These are phyloP conservation scores for Prietella phreatophila DNA, from an alignment of 2,113 vertebrate genomes.

Conservation along the genomic window DNA sequence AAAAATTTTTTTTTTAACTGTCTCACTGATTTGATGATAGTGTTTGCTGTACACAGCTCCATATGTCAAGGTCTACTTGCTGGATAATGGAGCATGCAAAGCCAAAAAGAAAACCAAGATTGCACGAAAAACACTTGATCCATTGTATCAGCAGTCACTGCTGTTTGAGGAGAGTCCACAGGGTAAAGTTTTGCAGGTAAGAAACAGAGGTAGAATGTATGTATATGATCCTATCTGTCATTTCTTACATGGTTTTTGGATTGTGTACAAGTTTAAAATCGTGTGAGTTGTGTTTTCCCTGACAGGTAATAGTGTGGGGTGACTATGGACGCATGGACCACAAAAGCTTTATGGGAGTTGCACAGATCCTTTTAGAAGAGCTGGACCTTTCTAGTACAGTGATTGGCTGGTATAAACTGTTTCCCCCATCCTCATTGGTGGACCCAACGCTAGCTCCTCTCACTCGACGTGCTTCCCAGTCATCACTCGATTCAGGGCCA, in stretches of 20 bases:
- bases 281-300: constrained; percentile 12
- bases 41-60: constrained; percentile 77
- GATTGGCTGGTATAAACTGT: constrained; percentile 99
- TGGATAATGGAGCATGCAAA: constrained; percentile 94
- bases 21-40: not conserved
- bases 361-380: constrained; percentile 97
- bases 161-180: constrained; percentile 96
- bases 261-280: constrained; percentile 7
- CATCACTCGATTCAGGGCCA: constrained; percentile 94
- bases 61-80: constrained; percentile 96
- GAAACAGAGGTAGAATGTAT: constrained; percentile 28
- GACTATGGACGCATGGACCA: constrained; percentile 99
- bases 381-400: constrained; percentile 97
- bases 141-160: constrained; percentile 94
- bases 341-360: constrained; percentile 99
- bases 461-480: constrained; percentile 95
- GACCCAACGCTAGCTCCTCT: constrained; percentile 96
- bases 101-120: constrained; percentile 99
- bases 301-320: constrained; percentile 97
- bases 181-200: constrained; percentile 98
- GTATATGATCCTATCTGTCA: not conserved
- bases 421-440: constrained; percentile 96
- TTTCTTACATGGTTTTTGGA: not conserved
- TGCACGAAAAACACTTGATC: constrained; percentile 98
- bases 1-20: not conserved